Evolutionary conservation across 2,113 vertebrate species (phyloP), one percentile per base, ranked within the genome.

Genomic region (Himantopus leucocephalus): DNA sequence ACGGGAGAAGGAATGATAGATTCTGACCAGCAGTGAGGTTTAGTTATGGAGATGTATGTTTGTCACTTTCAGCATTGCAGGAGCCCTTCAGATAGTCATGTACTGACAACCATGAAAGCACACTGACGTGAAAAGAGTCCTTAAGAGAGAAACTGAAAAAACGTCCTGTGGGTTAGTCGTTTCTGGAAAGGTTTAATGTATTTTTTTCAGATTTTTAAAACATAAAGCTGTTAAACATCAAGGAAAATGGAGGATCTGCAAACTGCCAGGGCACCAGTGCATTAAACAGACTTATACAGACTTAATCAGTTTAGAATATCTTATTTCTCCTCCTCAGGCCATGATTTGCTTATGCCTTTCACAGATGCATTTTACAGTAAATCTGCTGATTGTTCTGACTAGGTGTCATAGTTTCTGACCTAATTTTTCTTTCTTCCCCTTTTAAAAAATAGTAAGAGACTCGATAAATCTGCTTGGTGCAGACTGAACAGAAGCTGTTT

Each of bases 81-180:
- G 29, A 83, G n/a, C 47, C 43, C 70, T 92, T 80, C 60, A 81
- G 35, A 59, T 26, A 91, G 80, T 66, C 77, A 52, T 21, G 50
- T 81, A 75, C 55, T 78, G 93, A 91, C 73, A 95, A 80, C 76
- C 56, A 68, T 78, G 80, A 95, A 88, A 72, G 71, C 52, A 85
- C 55, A 50, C 21, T 35, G 70, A 85, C 0, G 1, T 87, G 47
- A 41, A 58, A 92, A 50, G 29, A 35, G 24, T 52, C 32, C 29
- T 39, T 95, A 62, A 77, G 23, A 64, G 30, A 66, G 60, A 71
- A 96, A 78, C 39, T 85, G 80, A 82, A 95, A 92, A 56, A 67
- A 11, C 29, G 8, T 22, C 10, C 81, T 47, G 27, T 67, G 34
- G 37, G 50, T 68, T 71, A 59, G 12, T 68, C 29, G 19, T 72